Evolutionary conservation across 2,888 invertebrate species (phyloP).

Genomic region (Ennomos erosarius): DNA sequence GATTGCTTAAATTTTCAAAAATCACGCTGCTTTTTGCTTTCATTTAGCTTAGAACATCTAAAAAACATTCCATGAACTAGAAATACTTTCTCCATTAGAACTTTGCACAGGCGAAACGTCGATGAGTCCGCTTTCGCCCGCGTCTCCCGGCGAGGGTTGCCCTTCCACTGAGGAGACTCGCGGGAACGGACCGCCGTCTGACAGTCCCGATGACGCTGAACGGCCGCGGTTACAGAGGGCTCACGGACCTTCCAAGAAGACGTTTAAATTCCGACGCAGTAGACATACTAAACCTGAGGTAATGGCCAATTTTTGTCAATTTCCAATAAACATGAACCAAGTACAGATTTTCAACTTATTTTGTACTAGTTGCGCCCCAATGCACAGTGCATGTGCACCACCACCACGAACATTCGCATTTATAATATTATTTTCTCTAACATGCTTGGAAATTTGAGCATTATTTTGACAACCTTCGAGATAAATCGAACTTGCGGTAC

Average conservation of each 20-base stretch:
- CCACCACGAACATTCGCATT: too few species aligned
- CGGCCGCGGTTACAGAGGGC: constrained; percentile 93
- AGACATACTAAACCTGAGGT: constrained; percentile 90
- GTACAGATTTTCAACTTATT: too few species aligned
- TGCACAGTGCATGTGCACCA: too few species aligned
- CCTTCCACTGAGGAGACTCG: constrained; percentile 67
- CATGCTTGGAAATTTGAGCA: too few species aligned
- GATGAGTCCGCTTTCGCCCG: constrained; percentile 90
- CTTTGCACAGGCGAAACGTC: constrained; percentile 88
- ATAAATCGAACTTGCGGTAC: too few species aligned
- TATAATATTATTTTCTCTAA: too few species aligned
- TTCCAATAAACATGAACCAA: too few species aligned
- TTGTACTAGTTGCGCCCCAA: too few species aligned
- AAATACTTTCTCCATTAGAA: constrained; percentile 26
- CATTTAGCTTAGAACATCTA: too few species aligned
- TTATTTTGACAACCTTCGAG: too few species aligned
- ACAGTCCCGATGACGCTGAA: constrained; percentile 64
- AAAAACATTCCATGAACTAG: constrained; percentile 17
- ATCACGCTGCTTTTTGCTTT: too few species aligned
- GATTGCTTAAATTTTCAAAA: too few species aligned
- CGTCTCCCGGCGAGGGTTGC: constrained; percentile 75
- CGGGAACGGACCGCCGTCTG: constrained; percentile 38
- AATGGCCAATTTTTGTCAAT: constrained; percentile 24
- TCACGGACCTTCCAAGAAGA: constrained; percentile 97
- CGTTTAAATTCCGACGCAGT: constrained; percentile 94